phyloP scores from a whole-genome alignment of 1,140 invertebrate genomes.

The Drosophila auraria region DNA sequence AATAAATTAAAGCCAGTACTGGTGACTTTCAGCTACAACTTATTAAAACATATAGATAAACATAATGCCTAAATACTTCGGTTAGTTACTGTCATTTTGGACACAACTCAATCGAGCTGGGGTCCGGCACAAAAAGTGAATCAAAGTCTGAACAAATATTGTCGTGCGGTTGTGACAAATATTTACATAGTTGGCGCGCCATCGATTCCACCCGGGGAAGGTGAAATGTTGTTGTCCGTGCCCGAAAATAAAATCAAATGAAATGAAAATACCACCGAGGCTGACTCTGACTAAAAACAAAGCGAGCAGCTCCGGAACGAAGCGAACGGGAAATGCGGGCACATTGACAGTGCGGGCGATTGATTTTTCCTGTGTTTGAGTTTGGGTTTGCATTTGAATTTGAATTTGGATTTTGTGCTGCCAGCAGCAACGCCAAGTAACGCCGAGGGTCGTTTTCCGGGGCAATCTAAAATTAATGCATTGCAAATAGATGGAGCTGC shows the following conservation, averaged over 20 bases:
- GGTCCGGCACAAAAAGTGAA: slow-evolving; percentile 37
- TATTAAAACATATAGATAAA: neutral
- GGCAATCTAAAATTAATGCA: slow-evolving; percentile 78
- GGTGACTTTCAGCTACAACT: neutral
- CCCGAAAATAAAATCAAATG: slow-evolving; percentile 52
- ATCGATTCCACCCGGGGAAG: slow-evolving; percentile 49
- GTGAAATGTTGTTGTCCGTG: slow-evolving; percentile 54
- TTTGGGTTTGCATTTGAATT: slow-evolving; percentile 24
- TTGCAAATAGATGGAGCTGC: slow-evolving; percentile 70
- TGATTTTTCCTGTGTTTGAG: slow-evolving; percentile 79
- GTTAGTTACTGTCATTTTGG: slow-evolving; percentile 8
- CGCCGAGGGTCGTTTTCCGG: slow-evolving; percentile 27
- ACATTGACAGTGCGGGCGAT: slow-evolving; percentile 79
- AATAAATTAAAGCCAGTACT: neutral
- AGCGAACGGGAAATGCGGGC: slow-evolving; percentile 74
- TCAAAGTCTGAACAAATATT: slow-evolving; percentile 77
- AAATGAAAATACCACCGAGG: slow-evolving; percentile 33
- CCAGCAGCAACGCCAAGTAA: slow-evolving; percentile 13
- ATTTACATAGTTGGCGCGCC: slow-evolving; percentile 74
- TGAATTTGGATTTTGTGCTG: slow-evolving; percentile 30
- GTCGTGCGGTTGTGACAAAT: slow-evolving; percentile 74
- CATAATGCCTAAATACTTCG: slow-evolving; percentile 15
- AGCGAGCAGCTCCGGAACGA: slow-evolving; percentile 22
- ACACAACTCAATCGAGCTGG: slow-evolving; percentile 10
- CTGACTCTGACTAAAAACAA: slow-evolving; percentile 28